These are phyloP conservation scores for Microctenopoma steveboyesi DNA, from an alignment of 2,797 vertebrate genomes.

Conservation along the genomic window DNA sequence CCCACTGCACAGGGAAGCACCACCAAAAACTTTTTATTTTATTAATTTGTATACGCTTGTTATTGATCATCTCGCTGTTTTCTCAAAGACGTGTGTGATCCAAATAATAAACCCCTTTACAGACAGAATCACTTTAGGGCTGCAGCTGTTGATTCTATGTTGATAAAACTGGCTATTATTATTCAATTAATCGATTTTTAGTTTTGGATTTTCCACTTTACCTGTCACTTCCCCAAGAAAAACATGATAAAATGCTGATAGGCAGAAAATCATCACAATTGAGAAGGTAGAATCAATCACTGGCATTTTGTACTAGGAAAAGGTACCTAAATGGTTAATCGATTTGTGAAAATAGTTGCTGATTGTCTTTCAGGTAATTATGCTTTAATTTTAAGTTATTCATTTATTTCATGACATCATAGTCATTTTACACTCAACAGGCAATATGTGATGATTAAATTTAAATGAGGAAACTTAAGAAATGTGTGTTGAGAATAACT, in stretches of 20 bases:
- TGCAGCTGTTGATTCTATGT: neutral
- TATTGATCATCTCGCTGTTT: neutral
- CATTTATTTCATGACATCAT: slow-evolving; percentile 25
- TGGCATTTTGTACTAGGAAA: neutral
- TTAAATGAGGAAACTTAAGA: slow-evolving; percentile 43
- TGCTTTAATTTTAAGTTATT: slow-evolving; percentile 15
- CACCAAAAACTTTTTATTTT: neutral
- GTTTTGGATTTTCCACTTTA: too few species aligned
- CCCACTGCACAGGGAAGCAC: too few species aligned
- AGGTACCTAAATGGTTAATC: slow-evolving; percentile 5
- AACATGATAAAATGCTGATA: neutral
- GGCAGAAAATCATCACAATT: neutral
- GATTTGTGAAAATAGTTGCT: slow-evolving; percentile 15
- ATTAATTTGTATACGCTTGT: neutral
- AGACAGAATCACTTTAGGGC: neutral
- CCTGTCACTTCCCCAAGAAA: neutral
- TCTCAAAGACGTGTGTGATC: neutral
- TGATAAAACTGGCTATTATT: neutral
- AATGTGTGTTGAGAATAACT: slow-evolving; percentile 51
- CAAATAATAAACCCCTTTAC: neutral
- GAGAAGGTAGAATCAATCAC: neutral
- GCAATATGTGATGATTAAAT: slow-evolving; percentile 35
- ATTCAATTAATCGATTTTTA: neutral
- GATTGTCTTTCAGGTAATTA: slow-evolving; percentile 25
- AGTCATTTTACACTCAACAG: slow-evolving; percentile 26